A percentile compares a stretch with the other conserved stretches of the same genome.
These are phyloP conservation scores for Hydractinia echinata DNA, from an alignment of 30 jellyfish, hydroid and myxozoan genomes.

Conservation along the genomic window DNA sequence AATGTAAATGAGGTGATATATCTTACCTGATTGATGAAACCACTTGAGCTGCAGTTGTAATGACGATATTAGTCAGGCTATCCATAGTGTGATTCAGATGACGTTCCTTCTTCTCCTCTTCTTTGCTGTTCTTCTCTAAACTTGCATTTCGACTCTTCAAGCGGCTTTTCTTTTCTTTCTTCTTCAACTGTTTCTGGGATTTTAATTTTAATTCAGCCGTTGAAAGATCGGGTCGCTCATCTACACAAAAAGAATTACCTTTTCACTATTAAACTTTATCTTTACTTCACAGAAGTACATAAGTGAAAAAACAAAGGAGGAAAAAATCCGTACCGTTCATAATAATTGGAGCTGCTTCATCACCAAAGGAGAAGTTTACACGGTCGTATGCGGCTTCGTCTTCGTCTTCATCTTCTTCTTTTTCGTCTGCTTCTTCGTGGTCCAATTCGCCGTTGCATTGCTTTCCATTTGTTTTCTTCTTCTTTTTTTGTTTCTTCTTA, in stretches of 20 bases:
- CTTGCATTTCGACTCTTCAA: constrained; percentile 23
- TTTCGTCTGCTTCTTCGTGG: constrained; percentile 43
- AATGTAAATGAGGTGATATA: not conserved
- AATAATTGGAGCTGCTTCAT: constrained; percentile 29
- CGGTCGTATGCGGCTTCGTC: constrained; percentile 15
- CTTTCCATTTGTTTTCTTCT: constrained; percentile 46
- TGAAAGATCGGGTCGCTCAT: constrained; percentile 47
- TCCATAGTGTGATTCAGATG: constrained; percentile 2
- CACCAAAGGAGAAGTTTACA: constrained; percentile 23
- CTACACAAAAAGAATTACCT: not conserved
- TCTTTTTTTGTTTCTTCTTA: constrained; percentile 81
- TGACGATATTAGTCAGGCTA: constrained; percentile 41
- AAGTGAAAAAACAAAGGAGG: no score
- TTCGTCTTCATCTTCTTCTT: constrained; percentile 28
- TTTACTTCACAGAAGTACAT: no score
- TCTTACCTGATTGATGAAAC: constrained; percentile 73
- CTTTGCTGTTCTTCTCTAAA: constrained; percentile 10
- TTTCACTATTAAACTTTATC: no score
- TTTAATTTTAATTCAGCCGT: constrained; percentile 41
- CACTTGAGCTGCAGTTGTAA: constrained; percentile 85
- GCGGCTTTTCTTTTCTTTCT: constrained; percentile 39
- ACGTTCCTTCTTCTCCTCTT: not conserved
- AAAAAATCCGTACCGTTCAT: constrained; percentile 23
- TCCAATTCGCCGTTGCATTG: constrained; percentile 27
- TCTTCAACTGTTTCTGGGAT: constrained; percentile 41